These are phyloP conservation scores for Coelopa frigida DNA, from an alignment of 1,140 invertebrate species.

Conservation along the genomic window DNA sequence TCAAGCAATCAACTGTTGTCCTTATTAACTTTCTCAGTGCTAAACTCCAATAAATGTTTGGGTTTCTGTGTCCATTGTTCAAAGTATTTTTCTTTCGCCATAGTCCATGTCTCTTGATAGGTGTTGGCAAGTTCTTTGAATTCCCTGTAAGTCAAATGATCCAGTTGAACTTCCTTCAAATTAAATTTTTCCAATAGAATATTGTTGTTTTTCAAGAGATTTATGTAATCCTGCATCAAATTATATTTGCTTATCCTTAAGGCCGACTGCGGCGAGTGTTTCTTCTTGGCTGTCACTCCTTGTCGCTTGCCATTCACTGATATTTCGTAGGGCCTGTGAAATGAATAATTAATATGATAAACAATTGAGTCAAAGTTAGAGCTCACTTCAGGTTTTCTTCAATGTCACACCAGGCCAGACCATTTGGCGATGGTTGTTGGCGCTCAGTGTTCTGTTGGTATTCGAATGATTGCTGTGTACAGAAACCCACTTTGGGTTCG, in stretches of 20 bases:
- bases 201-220: conserved; percentile 40
- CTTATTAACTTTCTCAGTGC: neutral
- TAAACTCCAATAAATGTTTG: conserved; percentile 42
- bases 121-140: conserved; percentile 46
- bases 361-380: conserved; percentile 2
- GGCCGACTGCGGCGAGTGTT: conserved; percentile 47
- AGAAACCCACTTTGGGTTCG: no score
- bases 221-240: conserved; percentile 53
- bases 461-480: no score
- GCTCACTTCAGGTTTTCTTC: conserved; percentile 39
- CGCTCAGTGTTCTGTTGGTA: conserved; percentile 40
- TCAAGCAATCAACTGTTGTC: no score
- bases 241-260: conserved; percentile 59
- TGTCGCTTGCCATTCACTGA: conserved; percentile 71
- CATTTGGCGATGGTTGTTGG: conserved; percentile 51
- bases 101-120: conserved; percentile 47
- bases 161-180: conserved; percentile 20
- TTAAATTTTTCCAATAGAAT: conserved; percentile 29
- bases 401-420: conserved; percentile 55
- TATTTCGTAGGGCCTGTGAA: conserved; percentile 61
- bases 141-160: conserved; percentile 44
- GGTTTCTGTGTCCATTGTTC: conserved; percentile 53
- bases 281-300: conserved; percentile 70
- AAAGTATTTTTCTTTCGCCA: conserved; percentile 48
- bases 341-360: conserved; percentile 12